Evolutionary conservation across 1,140 invertebrate genomes (phyloP), one percentile per base, ranked within the genome.

Genomic region (Galleria mellonella): DNA sequence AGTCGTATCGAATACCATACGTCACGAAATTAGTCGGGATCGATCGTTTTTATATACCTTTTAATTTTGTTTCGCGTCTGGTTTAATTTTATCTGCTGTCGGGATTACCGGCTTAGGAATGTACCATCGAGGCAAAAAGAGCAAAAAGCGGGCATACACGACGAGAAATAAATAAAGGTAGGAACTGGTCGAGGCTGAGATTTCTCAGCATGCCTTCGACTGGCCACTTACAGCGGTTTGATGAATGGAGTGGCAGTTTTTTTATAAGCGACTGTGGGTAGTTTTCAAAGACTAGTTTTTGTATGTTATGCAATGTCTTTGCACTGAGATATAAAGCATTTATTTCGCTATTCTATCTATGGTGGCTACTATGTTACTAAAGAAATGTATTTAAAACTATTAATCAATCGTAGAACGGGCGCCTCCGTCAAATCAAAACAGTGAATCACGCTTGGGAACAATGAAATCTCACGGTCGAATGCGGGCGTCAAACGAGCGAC

Each of bases 41-140:
- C 78, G 78, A 82, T 74, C 68, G 71, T 75, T 77, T 78, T 83
- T 74, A 74, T 74, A 62, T 76, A 70, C 73, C 67, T 85, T 85
- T 85, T 85, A 83, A 85, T 85, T 85, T 85, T 83, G 72, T 85
- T 85, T 83, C 73, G 75, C 77, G 77, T 85, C 82, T 85, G 77
- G 75, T 83, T 85, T 85, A 83, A 85, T 83, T 83, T 85, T 85
- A 83, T 82, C 79, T 72, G 67, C 72, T 73, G 77, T 75, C 69
- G 73, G 72, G 78, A 83, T 85, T 85, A 83, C 81, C 73, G 75
- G 77, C 78, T 78, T 79, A 82, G 82, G 82, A 85, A 85, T 85
- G 77, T 83, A 77, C 64, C 76, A 61, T 58, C 71, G 62, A 48
- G 55, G 65, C 72, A 82, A 85, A 70, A 82, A 74, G 75, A 77